Base-by-base conservation (phyloP, 2,888 invertebrate genomes). In the Byasa hedistus region DNA sequence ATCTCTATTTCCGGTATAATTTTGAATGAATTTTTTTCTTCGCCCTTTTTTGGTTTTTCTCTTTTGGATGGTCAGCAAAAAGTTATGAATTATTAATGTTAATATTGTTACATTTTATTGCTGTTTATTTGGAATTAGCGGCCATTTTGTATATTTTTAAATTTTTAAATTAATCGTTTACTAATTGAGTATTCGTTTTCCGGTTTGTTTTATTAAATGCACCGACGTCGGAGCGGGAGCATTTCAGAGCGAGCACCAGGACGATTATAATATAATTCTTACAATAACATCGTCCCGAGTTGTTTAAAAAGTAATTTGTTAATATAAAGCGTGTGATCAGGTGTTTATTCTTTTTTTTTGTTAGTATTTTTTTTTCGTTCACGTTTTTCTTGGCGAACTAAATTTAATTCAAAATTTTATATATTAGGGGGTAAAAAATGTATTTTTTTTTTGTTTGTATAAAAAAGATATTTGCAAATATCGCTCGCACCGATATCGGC, bases 181-280 rank as follows among this genome's bases (percentile, higher is more conserved):
- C n/a, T 3, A 39, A 15, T 12, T 15, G 15, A 39, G 12, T 0
- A 39, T 39, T 39, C 15, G 39, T 39, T 39, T 15, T 15, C 39
- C 15, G 39, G 39, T 15, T n/a, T 39, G 39, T 39, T 39, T 15
- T 12, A 39, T 39, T 39, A 15, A 15, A 36, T 8, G 8, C 36
- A 36, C 36, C 7, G 27, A 27, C 27, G 27, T 7, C 15, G n/a
- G 72, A 72, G 75, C 74, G 82, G 73, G 63, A 84, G 87, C 89
- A 89, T 89, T 89, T 77, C 85, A 85, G 70, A 68, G 68, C 76
- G 78, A 86, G 78, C 85, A 78, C 73, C 75, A 80, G 91, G 91
- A 89, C 91, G 91, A 91, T 91, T 86, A 84, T 90, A 87, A 91
- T 91, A 91, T 91, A 91, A 91, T 91, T 91, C 91, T 91, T 91